Evolutionary conservation across 2,113 vertebrate genomes (phyloP).

Genomic region (Pterocles orientalis): DNA sequence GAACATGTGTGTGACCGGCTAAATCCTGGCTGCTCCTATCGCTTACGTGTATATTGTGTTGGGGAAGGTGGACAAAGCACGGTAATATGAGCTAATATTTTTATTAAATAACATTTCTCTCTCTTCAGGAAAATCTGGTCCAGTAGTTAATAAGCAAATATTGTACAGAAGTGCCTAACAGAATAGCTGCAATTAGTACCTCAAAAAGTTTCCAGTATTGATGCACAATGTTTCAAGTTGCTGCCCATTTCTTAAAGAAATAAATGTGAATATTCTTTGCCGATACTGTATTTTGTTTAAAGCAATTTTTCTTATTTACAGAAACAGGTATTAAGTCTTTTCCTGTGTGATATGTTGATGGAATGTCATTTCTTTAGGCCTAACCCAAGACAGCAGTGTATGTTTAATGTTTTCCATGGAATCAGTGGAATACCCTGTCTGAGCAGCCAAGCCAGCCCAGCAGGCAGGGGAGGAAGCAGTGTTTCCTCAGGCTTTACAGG

Average conservation of each 20-base stretch:
- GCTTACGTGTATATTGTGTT: constrained; percentile 87
- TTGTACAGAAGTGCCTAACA: not conserved
- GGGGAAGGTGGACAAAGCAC: constrained; percentile 94
- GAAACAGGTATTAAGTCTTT: not conserved
- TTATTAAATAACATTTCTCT: not conserved
- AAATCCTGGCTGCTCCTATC: constrained; percentile 89
- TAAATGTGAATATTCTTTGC: not conserved
- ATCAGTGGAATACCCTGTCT: not conserved
- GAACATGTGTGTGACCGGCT: constrained; percentile 92
- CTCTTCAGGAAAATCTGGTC: not conserved
- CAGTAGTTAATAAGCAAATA: not conserved
- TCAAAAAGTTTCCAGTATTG: not conserved
- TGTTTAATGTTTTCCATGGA: not conserved
- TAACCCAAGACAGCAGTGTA: not conserved
- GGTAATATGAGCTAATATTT: constrained; percentile 76
- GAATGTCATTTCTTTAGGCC: not conserved
- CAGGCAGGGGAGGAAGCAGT: not conserved
- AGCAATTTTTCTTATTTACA: not conserved
- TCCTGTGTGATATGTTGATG: not conserved
- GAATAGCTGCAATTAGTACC: not conserved
- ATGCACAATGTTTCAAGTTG: not conserved
- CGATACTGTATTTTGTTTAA: not conserved
- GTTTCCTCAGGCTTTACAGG: not conserved
- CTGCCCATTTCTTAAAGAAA: not conserved
- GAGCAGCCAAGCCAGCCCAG: not conserved